A percentile compares a stretch with the other conserved stretches of the same genome.
Conservation (phyloP, 2,797 vertebrate species). For the Danionella dracula region DNA sequence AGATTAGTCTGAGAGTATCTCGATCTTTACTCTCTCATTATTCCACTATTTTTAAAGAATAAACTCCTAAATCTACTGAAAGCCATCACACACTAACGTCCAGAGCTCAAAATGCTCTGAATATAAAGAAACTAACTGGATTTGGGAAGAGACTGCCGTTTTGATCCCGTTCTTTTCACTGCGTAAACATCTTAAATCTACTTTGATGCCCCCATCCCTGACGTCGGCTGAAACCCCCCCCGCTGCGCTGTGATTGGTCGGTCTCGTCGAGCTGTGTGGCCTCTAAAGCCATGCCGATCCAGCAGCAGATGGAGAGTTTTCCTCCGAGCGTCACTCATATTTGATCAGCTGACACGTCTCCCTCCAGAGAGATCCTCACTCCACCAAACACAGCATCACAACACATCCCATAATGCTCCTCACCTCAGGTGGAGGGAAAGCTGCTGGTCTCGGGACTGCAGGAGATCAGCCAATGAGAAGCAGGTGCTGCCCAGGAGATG, state of each 20-base stretch:
- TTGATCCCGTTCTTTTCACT: no score
- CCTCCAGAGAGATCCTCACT: not conserved
- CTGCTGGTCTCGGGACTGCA: conserved; percentile 85
- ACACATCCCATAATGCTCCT: no score
- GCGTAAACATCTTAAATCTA: no score
- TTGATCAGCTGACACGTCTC: conserved; percentile 23
- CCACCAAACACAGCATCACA: not conserved
- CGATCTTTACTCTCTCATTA: no score
- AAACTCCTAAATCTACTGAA: no score
- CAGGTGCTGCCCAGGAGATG: conserved; percentile 86
- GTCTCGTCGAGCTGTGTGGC: not conserved
- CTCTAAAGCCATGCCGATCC: not conserved
- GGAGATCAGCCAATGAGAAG: conserved; percentile 84
- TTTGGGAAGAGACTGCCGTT: no score
- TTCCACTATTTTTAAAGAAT: no score
- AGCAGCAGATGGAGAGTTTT: conserved; percentile 15
- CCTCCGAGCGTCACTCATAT: conserved; percentile 1
- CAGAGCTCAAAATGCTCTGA: no score
- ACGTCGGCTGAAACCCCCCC: not conserved
- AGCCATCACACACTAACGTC: no score
- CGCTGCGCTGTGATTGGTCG: not conserved
- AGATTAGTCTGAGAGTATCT: no score
- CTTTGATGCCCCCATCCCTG: not conserved
- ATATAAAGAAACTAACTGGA: no score
- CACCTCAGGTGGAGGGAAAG: conserved; percentile 76